phyloP scores from a whole-genome alignment of 2,113 vertebrate species.

The Theropithecus gelada region DNA sequence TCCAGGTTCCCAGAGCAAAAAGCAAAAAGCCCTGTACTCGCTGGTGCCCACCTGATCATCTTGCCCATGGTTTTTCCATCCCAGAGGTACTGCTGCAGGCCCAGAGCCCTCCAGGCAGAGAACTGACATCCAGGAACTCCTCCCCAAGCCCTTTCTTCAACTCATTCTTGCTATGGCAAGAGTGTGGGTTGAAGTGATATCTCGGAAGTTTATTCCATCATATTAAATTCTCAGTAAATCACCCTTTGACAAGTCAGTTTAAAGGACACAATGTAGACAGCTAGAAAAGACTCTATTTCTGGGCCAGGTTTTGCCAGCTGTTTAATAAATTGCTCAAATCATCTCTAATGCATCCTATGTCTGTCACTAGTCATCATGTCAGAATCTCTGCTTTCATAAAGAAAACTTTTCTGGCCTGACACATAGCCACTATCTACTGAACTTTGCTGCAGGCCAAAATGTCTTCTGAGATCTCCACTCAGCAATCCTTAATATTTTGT shows the following conservation, averaged over 20 bases:
- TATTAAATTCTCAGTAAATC: background rate
- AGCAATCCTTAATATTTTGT: background rate
- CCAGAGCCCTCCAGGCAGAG: background rate
- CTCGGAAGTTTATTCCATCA: background rate
- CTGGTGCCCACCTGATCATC: background rate
- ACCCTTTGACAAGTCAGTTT: background rate
- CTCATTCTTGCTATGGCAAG: background rate
- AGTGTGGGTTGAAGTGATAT: background rate
- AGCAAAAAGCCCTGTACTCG: background rate
- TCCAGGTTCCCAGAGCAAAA: background rate
- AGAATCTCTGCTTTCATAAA: background rate
- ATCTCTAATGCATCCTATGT: background rate
- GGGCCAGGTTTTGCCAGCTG: background rate
- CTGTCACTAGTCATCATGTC: background rate
- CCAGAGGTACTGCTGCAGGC: background rate
- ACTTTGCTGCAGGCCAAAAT: background rate
- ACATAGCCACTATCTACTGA: background rate
- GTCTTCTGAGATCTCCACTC: background rate
- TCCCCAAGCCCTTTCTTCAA: background rate
- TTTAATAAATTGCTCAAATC: background rate
- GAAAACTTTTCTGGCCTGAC: background rate
- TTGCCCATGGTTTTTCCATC: background rate
- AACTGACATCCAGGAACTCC: background rate
- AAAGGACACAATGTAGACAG: background rate
- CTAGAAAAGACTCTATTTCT: background rate